Evolutionary conservation across 1,140 invertebrate genomes (phyloP).

Genomic region (Drosophila albomicans): DNA sequence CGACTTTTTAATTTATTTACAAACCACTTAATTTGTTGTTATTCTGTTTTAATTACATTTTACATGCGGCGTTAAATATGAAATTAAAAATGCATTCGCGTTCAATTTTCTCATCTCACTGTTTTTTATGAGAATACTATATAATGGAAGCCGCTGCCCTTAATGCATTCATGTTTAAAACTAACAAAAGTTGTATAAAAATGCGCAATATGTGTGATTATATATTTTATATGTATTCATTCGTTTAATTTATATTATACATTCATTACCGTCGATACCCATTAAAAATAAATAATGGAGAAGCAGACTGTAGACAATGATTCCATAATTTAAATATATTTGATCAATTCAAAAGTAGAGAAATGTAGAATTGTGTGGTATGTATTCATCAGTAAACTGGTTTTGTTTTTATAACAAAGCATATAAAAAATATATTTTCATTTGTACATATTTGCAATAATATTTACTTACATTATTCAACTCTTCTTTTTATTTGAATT

Average conservation of each 20-base stretch:
- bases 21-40: slow-evolving; percentile 85
- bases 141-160: slow-evolving; percentile 43
- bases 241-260: slow-evolving; percentile 5
- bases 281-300: not conserved
- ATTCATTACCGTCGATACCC: not conserved
- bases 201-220: slow-evolving; percentile 43
- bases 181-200: slow-evolving; percentile 55
- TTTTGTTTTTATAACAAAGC: slow-evolving; percentile 8
- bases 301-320: not conserved
- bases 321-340: not conserved
- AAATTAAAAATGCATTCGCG: slow-evolving; percentile 72
- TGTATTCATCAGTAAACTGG: not conserved
- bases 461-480: slow-evolving; percentile 44
- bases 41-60: slow-evolving; percentile 84
- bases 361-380: not conserved
- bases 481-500: slow-evolving; percentile 19
- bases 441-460: slow-evolving; percentile 3
- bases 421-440: slow-evolving; percentile 5
- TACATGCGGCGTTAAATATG: slow-evolving; percentile 65
- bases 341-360: not conserved
- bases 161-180: slow-evolving; percentile 60
- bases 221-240: slow-evolving; percentile 3
- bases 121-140: slow-evolving; percentile 35
- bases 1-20: slow-evolving; percentile 81
- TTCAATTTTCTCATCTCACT: slow-evolving; percentile 27